Conservation (phyloP, 2,113 vertebrate species). For the Crotalus tigris region DNA sequence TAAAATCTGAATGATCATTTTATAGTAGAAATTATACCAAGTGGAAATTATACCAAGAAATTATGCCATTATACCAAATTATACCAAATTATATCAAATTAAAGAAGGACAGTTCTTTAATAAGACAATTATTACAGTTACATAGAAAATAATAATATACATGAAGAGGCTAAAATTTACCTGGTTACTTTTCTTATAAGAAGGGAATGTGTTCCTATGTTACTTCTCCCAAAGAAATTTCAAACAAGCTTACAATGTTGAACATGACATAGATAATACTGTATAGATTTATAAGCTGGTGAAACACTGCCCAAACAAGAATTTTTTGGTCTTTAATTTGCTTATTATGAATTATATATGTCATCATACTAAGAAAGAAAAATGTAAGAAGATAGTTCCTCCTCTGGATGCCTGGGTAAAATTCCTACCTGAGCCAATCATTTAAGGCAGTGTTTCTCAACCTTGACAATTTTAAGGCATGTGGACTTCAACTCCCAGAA, state of each 20-base stretch:
- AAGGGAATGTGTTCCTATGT: background rate
- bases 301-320: background rate
- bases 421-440: background rate
- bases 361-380: background rate
- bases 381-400: background rate
- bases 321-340: background rate
- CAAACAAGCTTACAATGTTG: background rate
- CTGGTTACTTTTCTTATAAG: background rate
- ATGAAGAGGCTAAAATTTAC: background rate
- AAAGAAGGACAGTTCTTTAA: background rate
- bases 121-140: background rate
- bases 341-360: background rate
- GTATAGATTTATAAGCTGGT: background rate
- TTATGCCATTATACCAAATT: too few relatives aligned
- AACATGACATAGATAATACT: background rate
- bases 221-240: background rate
- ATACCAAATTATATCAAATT: background rate
- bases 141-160: background rate
- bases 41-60: too few relatives aligned
- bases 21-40: background rate
- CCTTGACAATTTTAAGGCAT: too few relatives aligned
- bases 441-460: too few relatives aligned
- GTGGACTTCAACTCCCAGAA: too few relatives aligned
- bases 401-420: background rate
- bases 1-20: background rate